phyloP scores from a whole-genome alignment of 2,797 vertebrate species.

The Mastacembelus armatus region DNA sequence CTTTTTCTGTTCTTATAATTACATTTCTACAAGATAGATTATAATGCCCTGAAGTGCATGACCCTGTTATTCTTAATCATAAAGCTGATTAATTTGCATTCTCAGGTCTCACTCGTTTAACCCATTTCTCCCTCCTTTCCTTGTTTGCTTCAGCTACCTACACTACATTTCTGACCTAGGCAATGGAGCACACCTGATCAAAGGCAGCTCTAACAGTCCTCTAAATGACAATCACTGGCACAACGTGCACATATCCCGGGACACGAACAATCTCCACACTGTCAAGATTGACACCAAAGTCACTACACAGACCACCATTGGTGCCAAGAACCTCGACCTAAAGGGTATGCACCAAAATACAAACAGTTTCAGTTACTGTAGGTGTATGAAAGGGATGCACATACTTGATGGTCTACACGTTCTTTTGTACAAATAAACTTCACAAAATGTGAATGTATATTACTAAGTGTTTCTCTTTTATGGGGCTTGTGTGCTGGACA shows the following conservation, averaged over 20 bases:
- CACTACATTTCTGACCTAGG: constrained; percentile 99
- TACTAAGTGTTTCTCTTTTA: too few species aligned
- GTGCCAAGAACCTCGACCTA: constrained; percentile 96
- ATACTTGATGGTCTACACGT: neutral
- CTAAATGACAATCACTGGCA: constrained; percentile 99
- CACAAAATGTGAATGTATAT: too few species aligned
- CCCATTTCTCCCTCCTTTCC: constrained; percentile 22
- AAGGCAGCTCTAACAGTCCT: constrained; percentile 97
- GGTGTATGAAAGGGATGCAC: neutral
- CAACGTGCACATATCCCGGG: constrained; percentile 97
- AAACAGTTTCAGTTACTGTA: neutral
- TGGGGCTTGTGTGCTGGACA: too few species aligned
- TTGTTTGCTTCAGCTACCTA: constrained; percentile 86
- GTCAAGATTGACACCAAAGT: constrained; percentile 99
- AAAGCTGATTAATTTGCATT: constrained; percentile 43
- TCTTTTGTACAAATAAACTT: too few species aligned
- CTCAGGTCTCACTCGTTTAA: constrained; percentile 26
- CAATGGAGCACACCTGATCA: constrained; percentile 97
- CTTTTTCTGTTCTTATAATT: constrained; percentile 46
- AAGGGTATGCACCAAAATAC: constrained; percentile 85
- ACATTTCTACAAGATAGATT: constrained; percentile 52
- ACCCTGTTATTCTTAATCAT: constrained; percentile 55
- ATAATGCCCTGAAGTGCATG: constrained; percentile 46
- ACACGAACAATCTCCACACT: constrained; percentile 97
- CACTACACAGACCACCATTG: constrained; percentile 96